Percentiles rank a stretch among this genome's conserved stretches.
These are phyloP conservation scores for Meloidogyne chitwoodi DNA, from an alignment of 1,140 invertebrate genomes.

Conservation along the genomic window DNA sequence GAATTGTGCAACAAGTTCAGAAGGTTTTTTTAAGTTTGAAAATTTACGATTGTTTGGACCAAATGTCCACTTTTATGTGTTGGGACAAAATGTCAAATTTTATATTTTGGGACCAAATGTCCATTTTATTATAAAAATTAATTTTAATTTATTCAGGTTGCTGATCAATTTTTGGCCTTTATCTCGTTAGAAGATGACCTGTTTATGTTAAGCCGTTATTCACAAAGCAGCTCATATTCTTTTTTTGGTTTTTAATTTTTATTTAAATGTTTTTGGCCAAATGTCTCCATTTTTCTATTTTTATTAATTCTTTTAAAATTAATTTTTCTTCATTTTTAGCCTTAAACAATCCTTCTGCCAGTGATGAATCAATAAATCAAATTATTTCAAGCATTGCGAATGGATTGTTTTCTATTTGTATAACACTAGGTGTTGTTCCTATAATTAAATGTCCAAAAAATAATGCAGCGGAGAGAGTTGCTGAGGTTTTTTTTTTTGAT, in stretches of 20 bases:
- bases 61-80: background rate
- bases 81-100: background rate
- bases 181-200: conserved; percentile 96
- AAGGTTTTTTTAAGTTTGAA: conserved; percentile 70
- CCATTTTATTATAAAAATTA: no score
- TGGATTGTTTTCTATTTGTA: conserved; percentile 92
- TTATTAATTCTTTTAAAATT: no score
- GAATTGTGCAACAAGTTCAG: conserved; percentile 75
- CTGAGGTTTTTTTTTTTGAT: conserved; percentile 64
- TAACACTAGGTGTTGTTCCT: conserved; percentile 86
- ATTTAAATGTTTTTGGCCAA: background rate
- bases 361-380: conserved; percentile 88
- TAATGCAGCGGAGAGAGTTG: conserved; percentile 96
- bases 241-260: conserved; percentile 42
- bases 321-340: conserved; percentile 65
- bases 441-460: conserved; percentile 89
- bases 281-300: no score
- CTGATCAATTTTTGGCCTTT: conserved; percentile 96
- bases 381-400: conserved; percentile 93
- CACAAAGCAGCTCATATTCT: conserved; percentile 34
- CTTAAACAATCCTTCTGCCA: conserved; percentile 87
- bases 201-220: conserved; percentile 71
- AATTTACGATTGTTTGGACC: background rate
- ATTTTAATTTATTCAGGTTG: conserved; percentile 73
- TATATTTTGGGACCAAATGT: background rate